Conservation (phyloP, 2,797 vertebrate species). For the Falco columbarius region DNA sequence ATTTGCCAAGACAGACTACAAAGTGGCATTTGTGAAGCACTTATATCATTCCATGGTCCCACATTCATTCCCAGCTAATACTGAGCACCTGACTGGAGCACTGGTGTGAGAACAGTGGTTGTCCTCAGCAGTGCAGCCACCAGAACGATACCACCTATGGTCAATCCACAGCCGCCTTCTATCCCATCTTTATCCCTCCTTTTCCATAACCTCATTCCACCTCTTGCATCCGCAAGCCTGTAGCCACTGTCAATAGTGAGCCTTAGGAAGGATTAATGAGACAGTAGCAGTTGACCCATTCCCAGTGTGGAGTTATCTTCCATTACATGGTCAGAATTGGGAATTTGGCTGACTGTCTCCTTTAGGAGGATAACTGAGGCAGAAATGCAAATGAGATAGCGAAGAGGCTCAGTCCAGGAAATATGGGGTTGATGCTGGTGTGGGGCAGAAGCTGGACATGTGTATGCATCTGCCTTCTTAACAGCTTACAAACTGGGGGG, state of each 20-base stretch:
- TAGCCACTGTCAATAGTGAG: background rate
- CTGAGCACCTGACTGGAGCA: background rate
- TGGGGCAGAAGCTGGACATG: background rate
- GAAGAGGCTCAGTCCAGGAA: background rate
- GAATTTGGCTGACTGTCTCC: background rate
- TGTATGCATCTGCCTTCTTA: background rate
- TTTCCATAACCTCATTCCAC: slow-evolving; percentile 5
- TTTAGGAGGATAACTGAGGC: background rate
- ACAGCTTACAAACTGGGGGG: background rate
- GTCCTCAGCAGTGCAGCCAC: background rate
- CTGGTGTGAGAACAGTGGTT: background rate
- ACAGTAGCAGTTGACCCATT: background rate
- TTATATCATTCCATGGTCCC: slow-evolving; percentile 44
- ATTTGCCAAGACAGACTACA: slow-evolving; percentile 23
- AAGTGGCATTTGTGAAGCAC: slow-evolving; percentile 17
- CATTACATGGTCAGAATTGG: background rate
- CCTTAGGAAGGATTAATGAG: background rate
- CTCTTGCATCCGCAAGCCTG: background rate
- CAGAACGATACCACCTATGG: background rate
- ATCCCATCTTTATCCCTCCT: background rate
- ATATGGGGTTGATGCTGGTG: background rate
- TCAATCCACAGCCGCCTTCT: background rate
- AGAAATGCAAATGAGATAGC: background rate
- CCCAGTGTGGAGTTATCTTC: background rate
- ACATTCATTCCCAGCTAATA: slow-evolving; percentile 16